Evolutionary conservation across 1,140 invertebrate species (phyloP), one percentile per base, ranked within the genome.

Genomic region (Eueides isabella): DNA sequence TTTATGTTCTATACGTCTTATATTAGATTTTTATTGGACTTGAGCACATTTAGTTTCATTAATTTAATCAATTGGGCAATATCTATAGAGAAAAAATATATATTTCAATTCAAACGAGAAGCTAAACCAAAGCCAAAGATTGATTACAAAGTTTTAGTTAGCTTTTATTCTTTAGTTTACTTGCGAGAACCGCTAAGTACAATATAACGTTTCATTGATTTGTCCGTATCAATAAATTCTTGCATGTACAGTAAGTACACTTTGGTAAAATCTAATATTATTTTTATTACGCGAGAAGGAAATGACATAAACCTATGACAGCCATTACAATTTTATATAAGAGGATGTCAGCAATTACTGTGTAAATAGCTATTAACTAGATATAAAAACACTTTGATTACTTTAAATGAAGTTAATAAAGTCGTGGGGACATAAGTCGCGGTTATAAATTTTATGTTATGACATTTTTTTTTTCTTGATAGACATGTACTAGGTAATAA

Each of bases 321-420:
- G 48, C 48, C 48, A 55, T 55, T 55, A 55, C 48, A 55, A 23
- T 55, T 55, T 55, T 55, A 55, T 26, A 64, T 64, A 33, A 33
- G 29, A 30, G 63, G 63, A 64, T 33, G 63, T 23, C 1, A 23
- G 33, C 63, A 33, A 64, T 64, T 64, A 64, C 19, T 33, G 33
- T 64, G 63, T 64, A 64, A 64, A 64, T 64, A 64, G n/a, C n/a
- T 64, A 64, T 33, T 68, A 69, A 61, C 38, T 61, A 26, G 19
- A 61, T 61, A 55, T 33, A 69, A 69, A 61, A 33, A 69, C 48
- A 38, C 33, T 61, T 69, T 26, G 44, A 48, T 41, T 44, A 69
- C 67, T 69, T 68, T 55, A 55, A 55, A 55, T 55, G 48, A 55
- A 55, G 19, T 55, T 55, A 55, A 55, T 55, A 55, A 55, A 55